These are phyloP conservation scores for Enteromius thamalakanensis DNA, from an alignment of 2,797 vertebrate species.

Conservation along the genomic window DNA sequence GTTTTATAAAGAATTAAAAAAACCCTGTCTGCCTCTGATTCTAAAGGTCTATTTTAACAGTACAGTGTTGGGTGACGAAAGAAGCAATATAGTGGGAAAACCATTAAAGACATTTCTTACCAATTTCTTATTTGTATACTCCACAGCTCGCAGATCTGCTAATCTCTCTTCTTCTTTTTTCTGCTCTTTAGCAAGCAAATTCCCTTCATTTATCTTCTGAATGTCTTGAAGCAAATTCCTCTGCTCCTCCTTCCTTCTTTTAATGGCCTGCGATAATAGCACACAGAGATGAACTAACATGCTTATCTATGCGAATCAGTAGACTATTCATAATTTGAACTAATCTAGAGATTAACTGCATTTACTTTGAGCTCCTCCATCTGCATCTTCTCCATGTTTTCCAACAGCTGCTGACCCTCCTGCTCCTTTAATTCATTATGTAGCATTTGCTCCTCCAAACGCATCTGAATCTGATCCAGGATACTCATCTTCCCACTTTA, in stretches of 20 bases:
- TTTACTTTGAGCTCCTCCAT: constrained; percentile 83
- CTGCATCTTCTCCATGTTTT: constrained; percentile 78
- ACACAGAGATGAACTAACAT: constrained; percentile 19
- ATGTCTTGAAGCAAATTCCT: constrained; percentile 80
- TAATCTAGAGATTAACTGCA: background rate
- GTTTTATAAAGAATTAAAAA: too few relatives aligned
- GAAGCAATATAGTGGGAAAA: background rate
- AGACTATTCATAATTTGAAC: background rate
- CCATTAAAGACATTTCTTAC: constrained; percentile 64
- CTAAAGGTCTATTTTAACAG: background rate
- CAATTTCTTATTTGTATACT: constrained; percentile 83
- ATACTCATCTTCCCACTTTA: constrained; percentile 82
- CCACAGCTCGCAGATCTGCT: constrained; percentile 76
- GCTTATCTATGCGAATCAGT: background rate
- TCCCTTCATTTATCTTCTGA: constrained; percentile 78
- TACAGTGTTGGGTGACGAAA: background rate
- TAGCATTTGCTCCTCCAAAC: constrained; percentile 74
- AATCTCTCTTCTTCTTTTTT: constrained; percentile 79
- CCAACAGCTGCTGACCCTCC: constrained; percentile 78
- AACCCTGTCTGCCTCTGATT: background rate
- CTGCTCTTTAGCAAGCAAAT: constrained; percentile 72
- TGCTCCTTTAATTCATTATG: constrained; percentile 77
- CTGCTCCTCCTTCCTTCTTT: constrained; percentile 76
- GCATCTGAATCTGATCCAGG: constrained; percentile 81
- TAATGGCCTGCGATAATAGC: constrained; percentile 73